These are phyloP conservation scores for Eulemur albifrons DNA, from an alignment of 2,797 vertebrate genomes.

Conservation along the genomic window DNA sequence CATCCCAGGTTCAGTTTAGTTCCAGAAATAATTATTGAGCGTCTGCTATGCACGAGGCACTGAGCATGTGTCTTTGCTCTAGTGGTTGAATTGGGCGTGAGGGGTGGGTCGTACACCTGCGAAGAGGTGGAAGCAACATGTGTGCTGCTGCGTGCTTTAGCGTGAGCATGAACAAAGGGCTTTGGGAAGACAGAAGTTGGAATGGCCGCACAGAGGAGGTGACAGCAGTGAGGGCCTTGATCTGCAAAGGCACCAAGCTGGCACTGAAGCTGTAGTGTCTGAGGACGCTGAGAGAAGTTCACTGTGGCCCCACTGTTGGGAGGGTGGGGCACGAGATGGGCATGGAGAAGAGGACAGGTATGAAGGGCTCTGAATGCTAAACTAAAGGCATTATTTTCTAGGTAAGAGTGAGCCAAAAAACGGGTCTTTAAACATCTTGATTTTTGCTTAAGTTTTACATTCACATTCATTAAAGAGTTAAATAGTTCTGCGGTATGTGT, in stretches of 20 bases:
- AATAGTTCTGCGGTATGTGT: neutral
- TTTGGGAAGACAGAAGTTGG: neutral
- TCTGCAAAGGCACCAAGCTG: neutral
- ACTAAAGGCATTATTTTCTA: neutral
- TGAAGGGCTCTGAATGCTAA: neutral
- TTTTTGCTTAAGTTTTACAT: neutral
- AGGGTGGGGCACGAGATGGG: neutral
- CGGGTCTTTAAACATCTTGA: neutral
- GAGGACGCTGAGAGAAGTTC: neutral
- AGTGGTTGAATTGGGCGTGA: neutral
- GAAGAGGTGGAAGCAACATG: neutral
- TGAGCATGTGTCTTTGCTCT: neutral
- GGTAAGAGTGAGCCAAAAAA: neutral
- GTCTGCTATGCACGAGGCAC: neutral
- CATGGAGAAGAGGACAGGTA: neutral
- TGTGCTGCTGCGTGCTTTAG: neutral
- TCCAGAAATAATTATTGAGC: neutral
- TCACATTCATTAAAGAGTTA: neutral
- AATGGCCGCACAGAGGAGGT: neutral
- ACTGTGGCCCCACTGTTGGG: no score
- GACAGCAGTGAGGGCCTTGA: neutral
- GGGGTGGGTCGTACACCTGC: rapidly evolving
- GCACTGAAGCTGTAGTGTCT: neutral
- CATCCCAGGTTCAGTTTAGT: neutral
- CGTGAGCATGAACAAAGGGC: no score